Percentiles rank a stretch among this genome's conserved stretches.
phyloP scores from a whole-genome alignment of 2,113 vertebrate species.

The Fregetta grallaria region DNA sequence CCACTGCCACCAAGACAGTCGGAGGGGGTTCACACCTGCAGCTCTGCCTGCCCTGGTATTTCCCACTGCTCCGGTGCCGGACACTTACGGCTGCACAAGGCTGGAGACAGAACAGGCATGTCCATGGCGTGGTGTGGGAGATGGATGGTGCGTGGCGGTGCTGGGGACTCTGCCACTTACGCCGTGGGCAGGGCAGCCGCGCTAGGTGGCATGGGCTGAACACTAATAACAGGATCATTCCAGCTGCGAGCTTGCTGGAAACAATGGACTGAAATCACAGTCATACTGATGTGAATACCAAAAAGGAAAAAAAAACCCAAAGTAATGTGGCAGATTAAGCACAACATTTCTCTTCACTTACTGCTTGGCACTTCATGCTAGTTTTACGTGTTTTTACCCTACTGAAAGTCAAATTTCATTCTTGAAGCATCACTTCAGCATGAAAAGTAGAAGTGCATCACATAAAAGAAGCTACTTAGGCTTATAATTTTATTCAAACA shows the following conservation, averaged over 20 bases:
- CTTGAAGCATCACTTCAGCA: background rate
- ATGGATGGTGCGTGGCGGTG: accelerated
- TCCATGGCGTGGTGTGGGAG: background rate
- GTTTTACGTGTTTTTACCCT: background rate
- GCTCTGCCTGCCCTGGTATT: background rate
- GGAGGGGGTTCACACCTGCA: background rate
- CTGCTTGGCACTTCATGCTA: background rate
- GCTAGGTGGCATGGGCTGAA: background rate
- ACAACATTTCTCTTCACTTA: background rate
- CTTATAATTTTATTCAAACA: background rate
- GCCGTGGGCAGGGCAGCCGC: background rate
- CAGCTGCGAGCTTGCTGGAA: background rate
- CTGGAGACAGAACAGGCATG: background rate
- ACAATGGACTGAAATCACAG: background rate
- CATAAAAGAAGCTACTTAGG: background rate
- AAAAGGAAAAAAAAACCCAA: background rate
- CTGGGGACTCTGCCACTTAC: background rate
- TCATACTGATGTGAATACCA: background rate
- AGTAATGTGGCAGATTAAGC: background rate
- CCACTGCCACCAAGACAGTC: background rate
- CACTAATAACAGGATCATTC: background rate
- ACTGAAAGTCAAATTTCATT: background rate
- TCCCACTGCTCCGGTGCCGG: accelerated
- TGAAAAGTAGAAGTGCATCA: background rate
- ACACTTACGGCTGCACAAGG: background rate